These are phyloP conservation scores for Empidonax traillii DNA, from an alignment of 2,113 vertebrate genomes.

Conservation along the genomic window DNA sequence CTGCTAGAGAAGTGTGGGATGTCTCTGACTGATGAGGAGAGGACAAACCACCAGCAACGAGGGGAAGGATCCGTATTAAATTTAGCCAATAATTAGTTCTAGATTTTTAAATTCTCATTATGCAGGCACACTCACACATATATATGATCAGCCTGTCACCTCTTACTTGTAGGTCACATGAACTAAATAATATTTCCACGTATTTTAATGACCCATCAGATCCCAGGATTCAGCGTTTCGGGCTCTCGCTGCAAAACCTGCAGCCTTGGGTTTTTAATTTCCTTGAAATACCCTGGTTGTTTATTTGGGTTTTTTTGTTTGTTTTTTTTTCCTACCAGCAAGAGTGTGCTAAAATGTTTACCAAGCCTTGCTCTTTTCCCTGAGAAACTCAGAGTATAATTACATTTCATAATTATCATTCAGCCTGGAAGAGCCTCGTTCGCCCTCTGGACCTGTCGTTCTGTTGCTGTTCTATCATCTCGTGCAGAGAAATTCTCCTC, in stretches of 20 bases:
- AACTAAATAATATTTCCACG: neutral
- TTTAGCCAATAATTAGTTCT: neutral
- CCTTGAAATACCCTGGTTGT: neutral
- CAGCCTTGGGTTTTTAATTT: neutral
- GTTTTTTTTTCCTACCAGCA: constrained; percentile 1
- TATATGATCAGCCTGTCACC: neutral
- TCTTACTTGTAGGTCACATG: neutral
- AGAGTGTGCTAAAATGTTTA: constrained; percentile 40
- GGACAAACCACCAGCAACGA: neutral
- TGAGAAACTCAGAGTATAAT: constrained; percentile 64
- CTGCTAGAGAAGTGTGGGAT: neutral
- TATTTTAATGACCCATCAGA: neutral
- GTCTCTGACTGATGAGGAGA: neutral
- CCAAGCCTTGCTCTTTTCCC: constrained; percentile 63
- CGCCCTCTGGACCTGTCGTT: constrained; percentile 61
- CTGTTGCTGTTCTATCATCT: constrained; percentile 14
- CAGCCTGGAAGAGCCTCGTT: constrained; percentile 20
- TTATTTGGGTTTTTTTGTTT: neutral
- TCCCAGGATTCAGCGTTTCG: neutral
- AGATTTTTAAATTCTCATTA: neutral
- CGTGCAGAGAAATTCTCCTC: neutral
- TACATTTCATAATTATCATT: constrained; percentile 68
- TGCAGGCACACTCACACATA: neutral
- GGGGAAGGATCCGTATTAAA: fast-evolving
- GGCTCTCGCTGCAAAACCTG: neutral